Evolutionary conservation across 1,140 invertebrate genomes (phyloP).

Genomic region (Cataglyphis hispanica): DNA sequence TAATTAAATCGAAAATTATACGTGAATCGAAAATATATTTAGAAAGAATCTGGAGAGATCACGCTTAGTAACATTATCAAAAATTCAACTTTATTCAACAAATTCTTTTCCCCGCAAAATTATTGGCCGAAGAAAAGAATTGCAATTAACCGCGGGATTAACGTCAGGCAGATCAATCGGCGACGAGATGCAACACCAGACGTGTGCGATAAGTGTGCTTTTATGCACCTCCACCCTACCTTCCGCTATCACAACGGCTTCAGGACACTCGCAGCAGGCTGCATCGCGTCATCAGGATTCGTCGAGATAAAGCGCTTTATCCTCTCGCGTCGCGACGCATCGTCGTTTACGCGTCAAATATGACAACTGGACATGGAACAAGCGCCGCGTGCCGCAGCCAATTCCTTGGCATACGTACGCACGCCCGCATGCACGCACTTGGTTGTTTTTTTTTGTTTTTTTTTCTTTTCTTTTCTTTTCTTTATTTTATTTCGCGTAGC

Average conservation of each 20-base stretch:
- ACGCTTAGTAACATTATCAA: not conserved
- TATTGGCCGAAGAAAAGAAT: not conserved
- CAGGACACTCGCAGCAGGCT: not conserved
- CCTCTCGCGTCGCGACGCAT: not conserved
- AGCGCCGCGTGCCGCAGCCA: not conserved
- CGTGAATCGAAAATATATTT: not conserved
- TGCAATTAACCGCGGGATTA: not conserved
- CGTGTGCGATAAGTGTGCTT: not conserved
- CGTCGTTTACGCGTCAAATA: too few relatives aligned
- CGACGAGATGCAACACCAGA: not conserved
- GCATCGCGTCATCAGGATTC: not conserved
- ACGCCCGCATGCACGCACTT: slow-evolving; percentile 40
- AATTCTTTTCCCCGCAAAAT: not conserved
- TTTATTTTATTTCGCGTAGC: not conserved
- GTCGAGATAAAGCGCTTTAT: not conserved
- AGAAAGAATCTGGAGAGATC: not conserved
- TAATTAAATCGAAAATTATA: too few relatives aligned
- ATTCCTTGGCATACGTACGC: not conserved
- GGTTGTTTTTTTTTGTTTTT: slow-evolving; percentile 14
- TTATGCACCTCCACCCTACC: slow-evolving; percentile 16
- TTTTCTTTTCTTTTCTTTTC: too few relatives aligned
- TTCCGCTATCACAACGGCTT: slow-evolving; percentile 26
- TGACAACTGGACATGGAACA: too few relatives aligned
- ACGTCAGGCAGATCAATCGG: too few relatives aligned
- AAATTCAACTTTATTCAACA: not conserved